A percentile compares a stretch with the other conserved stretches of the same genome.
Evolutionary conservation across 2,113 vertebrate species (phyloP).

Genomic region (Oxygymnocypris stewartii): DNA sequence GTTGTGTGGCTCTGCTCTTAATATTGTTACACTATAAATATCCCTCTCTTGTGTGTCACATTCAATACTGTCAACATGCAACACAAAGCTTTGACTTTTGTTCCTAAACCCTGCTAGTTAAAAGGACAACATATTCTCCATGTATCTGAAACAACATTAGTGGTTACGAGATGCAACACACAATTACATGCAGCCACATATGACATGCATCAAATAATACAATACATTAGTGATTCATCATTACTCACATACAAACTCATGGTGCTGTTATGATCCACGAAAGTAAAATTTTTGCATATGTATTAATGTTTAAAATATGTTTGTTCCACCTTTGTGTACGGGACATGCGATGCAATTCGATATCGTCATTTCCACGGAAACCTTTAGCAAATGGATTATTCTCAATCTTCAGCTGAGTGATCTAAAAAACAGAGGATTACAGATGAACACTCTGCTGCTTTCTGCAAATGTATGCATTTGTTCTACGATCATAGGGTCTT

Average conservation of each 20-base stretch:
- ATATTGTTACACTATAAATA: constrained; percentile 49
- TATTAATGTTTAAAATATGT: neutral
- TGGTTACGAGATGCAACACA: neutral
- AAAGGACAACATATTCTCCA: constrained; percentile 33
- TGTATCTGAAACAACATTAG: neutral
- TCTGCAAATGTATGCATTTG: neutral
- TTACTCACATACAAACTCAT: neutral
- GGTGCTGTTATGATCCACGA: too few species aligned
- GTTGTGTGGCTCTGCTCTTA: constrained; percentile 40
- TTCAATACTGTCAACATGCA: constrained; percentile 45
- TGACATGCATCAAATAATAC: neutral
- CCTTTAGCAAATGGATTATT: constrained; percentile 97
- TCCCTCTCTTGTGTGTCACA: constrained; percentile 47
- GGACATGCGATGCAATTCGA: constrained; percentile 90
- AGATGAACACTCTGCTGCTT: neutral
- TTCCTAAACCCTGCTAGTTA: constrained; percentile 33
- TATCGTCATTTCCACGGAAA: constrained; percentile 92
- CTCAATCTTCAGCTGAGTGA: constrained; percentile 94
- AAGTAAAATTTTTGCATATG: neutral
- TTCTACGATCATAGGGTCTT: constrained; percentile 13
- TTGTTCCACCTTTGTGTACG: constrained; percentile 85
- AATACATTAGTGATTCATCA: neutral
- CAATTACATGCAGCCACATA: constrained; percentile 38
- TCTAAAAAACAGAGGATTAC: constrained; percentile 66
- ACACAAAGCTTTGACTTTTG: constrained; percentile 43